phyloP scores from a whole-genome alignment of 2,797 vertebrate species.

The Tragelaphus oryx region DNA sequence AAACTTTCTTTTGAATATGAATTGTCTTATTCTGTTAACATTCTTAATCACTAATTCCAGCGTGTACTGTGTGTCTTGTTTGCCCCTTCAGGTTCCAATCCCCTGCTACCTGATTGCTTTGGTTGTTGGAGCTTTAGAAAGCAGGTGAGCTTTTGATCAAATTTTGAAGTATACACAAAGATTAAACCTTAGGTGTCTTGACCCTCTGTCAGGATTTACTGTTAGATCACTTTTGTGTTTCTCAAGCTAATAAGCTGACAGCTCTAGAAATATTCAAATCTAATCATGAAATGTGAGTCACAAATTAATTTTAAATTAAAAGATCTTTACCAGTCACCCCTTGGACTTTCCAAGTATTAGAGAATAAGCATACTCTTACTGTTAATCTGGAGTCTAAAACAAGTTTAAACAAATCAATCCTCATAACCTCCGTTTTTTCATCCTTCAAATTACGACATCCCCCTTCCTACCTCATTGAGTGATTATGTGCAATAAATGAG shows the following conservation, averaged over 20 bases:
- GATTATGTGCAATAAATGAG: neutral
- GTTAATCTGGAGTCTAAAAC: neutral
- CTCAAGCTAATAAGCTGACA: neutral
- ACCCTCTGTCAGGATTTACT: neutral
- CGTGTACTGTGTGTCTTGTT: neutral
- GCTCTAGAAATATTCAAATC: neutral
- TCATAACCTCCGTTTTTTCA: neutral
- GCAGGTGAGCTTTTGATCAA: constrained; percentile 85
- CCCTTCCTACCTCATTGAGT: neutral
- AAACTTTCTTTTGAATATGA: neutral
- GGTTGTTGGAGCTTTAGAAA: constrained; percentile 94
- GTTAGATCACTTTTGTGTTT: neutral
- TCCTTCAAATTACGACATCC: neutral
- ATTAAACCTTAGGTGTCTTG: neutral
- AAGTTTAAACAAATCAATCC: neutral
- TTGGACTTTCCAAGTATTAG: neutral
- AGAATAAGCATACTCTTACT: neutral
- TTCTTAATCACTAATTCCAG: neutral
- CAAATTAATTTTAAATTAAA: neutral
- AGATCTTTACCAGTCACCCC: neutral
- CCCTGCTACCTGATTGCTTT: constrained; percentile 96
- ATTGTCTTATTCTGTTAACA: neutral
- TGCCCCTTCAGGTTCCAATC: constrained; percentile 87
- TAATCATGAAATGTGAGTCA: neutral
- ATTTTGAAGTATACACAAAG: neutral